phyloP scores from a whole-genome alignment of 2,797 vertebrate genomes.

The Acomys russatus region DNA sequence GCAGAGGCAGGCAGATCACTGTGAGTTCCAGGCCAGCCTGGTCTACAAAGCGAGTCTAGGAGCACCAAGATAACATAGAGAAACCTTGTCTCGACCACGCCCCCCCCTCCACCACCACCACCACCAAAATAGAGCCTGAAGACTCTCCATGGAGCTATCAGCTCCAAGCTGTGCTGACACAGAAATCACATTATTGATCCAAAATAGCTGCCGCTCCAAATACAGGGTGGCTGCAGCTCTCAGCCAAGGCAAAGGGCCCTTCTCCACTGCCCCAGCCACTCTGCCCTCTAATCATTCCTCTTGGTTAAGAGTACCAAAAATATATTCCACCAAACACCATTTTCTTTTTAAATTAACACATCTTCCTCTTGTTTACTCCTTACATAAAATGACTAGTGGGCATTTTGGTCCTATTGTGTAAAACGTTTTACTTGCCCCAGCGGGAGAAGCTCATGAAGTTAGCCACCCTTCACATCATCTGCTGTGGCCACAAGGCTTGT shows the following conservation, averaged over 20 bases:
- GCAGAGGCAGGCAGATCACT: too few species aligned
- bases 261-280: background rate
- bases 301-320: conserved; percentile 22
- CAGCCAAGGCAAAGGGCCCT: background rate
- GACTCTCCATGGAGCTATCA: conserved; percentile 47
- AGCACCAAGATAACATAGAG: too few species aligned
- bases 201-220: background rate
- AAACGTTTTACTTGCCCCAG: conserved; percentile 47
- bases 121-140: background rate
- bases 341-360: conserved; percentile 47
- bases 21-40: too few species aligned
- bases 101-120: too few species aligned
- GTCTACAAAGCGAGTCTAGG: too few species aligned
- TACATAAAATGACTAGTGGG: conserved; percentile 58
- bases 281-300: background rate
- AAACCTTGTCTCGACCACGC: too few species aligned
- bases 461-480: conserved; percentile 58
- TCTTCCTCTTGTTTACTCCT: background rate
- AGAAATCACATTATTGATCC: conserved; percentile 21
- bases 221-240: background rate
- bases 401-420: conserved; percentile 63
- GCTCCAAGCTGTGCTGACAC: conserved; percentile 36
- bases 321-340: background rate
- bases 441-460: conserved; percentile 64
- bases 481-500: conserved; percentile 51